phyloP scores from a whole-genome alignment of 2,113 vertebrate genomes.

The Trichechus manatus region DNA sequence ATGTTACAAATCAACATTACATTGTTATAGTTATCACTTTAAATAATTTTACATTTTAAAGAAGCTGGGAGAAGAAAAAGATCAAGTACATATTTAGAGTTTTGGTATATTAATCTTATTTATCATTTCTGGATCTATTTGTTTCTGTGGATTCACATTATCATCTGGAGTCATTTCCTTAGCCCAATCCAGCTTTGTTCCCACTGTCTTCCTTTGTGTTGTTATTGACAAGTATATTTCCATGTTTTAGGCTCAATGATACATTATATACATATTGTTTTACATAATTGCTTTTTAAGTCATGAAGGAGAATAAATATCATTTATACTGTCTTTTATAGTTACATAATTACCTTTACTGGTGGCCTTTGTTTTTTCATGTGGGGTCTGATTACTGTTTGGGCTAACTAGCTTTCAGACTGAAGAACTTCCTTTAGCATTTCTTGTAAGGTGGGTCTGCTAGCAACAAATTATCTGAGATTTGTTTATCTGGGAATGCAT shows the following conservation, averaged over 20 bases:
- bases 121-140: not conserved
- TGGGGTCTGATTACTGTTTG: not conserved
- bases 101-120: constrained; percentile 35
- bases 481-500: too few relatives aligned
- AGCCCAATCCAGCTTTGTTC: not conserved
- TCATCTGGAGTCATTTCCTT: not conserved
- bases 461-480: too few relatives aligned
- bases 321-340: too few relatives aligned
- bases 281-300: not conserved
- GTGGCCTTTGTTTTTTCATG: constrained; percentile 14
- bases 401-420: too few relatives aligned
- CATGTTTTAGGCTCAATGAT: not conserved
- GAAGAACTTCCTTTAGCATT: too few relatives aligned
- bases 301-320: too few relatives aligned
- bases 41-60: constrained; percentile 53
- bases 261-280: not conserved
- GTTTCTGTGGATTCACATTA: not conserved
- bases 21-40: too few relatives aligned
- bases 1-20: too few relatives aligned
- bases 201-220: not conserved
- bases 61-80: not conserved
- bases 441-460: too few relatives aligned
- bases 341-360: not conserved
- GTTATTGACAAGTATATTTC: not conserved
- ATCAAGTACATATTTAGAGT: not conserved